A percentile compares a stretch with the other conserved stretches of the same genome.
Conservation (phyloP, 2,113 vertebrate genomes). For the Ciconia stormi region DNA sequence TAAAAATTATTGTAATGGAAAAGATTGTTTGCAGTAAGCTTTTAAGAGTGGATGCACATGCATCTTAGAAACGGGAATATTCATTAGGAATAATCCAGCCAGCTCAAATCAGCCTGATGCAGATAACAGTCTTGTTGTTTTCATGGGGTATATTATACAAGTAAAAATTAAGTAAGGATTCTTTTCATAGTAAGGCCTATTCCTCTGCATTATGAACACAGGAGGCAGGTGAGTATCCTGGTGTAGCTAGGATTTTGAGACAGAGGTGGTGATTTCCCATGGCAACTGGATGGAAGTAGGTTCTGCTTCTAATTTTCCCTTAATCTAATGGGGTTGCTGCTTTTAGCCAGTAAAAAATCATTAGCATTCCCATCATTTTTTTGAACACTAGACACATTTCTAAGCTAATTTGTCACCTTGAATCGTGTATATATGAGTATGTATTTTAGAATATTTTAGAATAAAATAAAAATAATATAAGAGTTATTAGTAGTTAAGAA, state of each 20-base stretch:
- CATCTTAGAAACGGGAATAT: background rate
- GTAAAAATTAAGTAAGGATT: background rate
- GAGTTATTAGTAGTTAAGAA: no score
- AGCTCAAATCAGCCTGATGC: background rate
- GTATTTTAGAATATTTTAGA: no score
- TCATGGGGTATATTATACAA: background rate
- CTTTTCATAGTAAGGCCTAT: background rate
- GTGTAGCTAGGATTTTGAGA: background rate
- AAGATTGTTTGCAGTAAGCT: background rate
- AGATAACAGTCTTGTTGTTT: background rate
- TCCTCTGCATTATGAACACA: background rate
- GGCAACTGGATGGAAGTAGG: background rate
- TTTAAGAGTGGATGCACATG: background rate
- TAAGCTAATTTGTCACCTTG: background rate
- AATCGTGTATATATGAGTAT: no score
- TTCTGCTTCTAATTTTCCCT: background rate
- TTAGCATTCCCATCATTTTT: background rate
- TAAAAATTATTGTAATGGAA: background rate
- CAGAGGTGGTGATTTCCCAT: background rate
- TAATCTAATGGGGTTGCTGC: background rate
- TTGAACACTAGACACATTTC: background rate
- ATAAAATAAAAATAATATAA: no score
- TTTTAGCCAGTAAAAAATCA: background rate
- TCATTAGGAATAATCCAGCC: background rate
- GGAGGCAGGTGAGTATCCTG: background rate